Percentiles rank a stretch among this genome's conserved stretches.
Conservation (phyloP, 2,113 vertebrate genomes). For the Mesitornis unicolor region DNA sequence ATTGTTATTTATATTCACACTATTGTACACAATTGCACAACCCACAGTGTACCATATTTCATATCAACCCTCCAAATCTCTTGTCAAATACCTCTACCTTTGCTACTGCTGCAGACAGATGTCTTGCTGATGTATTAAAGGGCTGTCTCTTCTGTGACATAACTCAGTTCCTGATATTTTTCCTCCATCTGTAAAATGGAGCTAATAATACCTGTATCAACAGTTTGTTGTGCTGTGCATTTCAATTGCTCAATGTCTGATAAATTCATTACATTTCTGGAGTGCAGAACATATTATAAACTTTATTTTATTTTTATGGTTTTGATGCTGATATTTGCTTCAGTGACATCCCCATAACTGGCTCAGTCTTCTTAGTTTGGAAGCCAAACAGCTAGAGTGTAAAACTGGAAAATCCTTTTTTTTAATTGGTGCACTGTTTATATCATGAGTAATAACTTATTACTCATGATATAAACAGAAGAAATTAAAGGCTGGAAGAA, state of each 20-base stretch:
- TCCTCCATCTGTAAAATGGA: not conserved
- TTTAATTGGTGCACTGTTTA: slow-evolving; percentile 19
- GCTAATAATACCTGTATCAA: not conserved
- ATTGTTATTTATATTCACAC: not conserved
- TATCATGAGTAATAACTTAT: slow-evolving; percentile 44
- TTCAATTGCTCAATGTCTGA: slow-evolving; percentile 2
- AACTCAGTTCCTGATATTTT: not conserved
- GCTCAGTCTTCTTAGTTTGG: not conserved
- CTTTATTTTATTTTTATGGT: slow-evolving; percentile 14
- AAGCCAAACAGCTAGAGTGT: not conserved
- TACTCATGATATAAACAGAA: too few species aligned
- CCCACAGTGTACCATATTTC: not conserved
- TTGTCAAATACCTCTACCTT: not conserved
- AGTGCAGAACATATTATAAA: not conserved
- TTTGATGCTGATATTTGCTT: not conserved
- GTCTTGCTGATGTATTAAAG: not conserved
- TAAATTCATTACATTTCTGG: not conserved
- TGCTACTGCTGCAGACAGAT: not conserved
- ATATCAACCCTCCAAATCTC: not conserved
- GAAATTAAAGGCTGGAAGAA: slow-evolving; percentile 47
- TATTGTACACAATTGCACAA: not conserved
- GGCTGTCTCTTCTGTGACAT: not conserved
- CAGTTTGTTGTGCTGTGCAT: not conserved
- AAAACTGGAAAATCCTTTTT: slow-evolving; percentile 16
- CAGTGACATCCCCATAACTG: not conserved